A percentile compares a stretch with the other conserved stretches of the same genome.
Conservation (phyloP, 92 coral and sea anemone species). For the Muricea muricata region DNA sequence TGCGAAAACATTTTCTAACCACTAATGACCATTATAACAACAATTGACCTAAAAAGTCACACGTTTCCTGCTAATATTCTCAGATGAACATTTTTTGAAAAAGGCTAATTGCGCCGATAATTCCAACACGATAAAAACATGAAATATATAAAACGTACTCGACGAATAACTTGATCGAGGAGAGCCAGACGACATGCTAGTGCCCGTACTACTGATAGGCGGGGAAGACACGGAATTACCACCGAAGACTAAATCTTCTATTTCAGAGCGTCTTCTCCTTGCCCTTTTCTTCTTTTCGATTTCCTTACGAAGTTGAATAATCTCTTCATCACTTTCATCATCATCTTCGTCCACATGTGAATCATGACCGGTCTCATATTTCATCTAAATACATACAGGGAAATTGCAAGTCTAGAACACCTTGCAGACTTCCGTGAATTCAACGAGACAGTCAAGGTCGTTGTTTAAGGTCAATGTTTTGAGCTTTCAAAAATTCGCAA, state of each 20-base stretch:
- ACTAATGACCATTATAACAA: no score
- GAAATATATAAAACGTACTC: background rate
- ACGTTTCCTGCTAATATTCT: no score
- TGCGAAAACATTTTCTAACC: no score
- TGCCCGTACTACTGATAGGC: constrained; percentile 48
- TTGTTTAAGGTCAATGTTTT: no score
- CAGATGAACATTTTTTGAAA: no score
- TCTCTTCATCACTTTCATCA: constrained; percentile 82
- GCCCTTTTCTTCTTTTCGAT: constrained; percentile 78
- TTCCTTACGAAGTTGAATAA: constrained; percentile 76
- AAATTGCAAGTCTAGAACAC: background rate
- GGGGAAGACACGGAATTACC: constrained; percentile 54
- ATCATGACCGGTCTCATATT: constrained; percentile 76
- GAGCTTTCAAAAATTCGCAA: no score
- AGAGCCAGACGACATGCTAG: constrained; percentile 33
- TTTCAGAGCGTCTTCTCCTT: constrained; percentile 72
- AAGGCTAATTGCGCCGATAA: no score
- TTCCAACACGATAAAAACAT: background rate
- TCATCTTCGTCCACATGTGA: constrained; percentile 87
- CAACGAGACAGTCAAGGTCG: no score
- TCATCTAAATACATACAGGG: constrained; percentile 69
- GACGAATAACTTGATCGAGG: constrained; percentile 24
- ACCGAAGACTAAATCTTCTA: constrained; percentile 74
- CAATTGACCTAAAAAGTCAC: no score
- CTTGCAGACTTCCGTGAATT: no score